A percentile compares a stretch with the other conserved stretches of the same genome.
Evolutionary conservation across 2,888 invertebrate species (phyloP).

Genomic region (Tillus elongatus): DNA sequence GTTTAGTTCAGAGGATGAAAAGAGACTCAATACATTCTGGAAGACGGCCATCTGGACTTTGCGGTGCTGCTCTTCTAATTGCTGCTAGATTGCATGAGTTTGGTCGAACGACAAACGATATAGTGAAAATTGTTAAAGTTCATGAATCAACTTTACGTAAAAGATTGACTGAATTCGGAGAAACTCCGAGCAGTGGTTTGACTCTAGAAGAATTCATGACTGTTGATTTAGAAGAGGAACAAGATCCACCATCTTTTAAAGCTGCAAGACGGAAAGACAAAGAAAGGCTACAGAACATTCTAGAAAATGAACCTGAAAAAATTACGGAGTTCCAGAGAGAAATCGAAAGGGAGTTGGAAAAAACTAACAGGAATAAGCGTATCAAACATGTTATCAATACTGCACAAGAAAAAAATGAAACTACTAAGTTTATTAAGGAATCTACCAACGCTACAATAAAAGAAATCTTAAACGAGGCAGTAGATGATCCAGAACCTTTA

Average conservation of each 20-base stretch:
- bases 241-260: slow-evolving; percentile 93
- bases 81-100: slow-evolving; percentile 91
- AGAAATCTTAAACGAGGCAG: slow-evolving; percentile 34
- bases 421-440: slow-evolving; percentile 42
- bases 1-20: slow-evolving; percentile 95
- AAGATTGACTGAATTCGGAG: slow-evolving; percentile 87
- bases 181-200: slow-evolving; percentile 89
- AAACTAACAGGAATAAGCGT: slow-evolving; percentile 28
- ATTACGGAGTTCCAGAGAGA: slow-evolving; percentile 73
- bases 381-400: no score
- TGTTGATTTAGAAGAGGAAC: slow-evolving; percentile 91
- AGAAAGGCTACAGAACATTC: slow-evolving; percentile 62
- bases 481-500: slow-evolving; percentile 29
- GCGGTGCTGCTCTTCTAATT: slow-evolving; percentile 93
- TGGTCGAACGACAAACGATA: slow-evolving; percentile 73
- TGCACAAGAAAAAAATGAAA: no score
- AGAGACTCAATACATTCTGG: slow-evolving; percentile 96
- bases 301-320: slow-evolving; percentile 54
- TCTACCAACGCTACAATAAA: slow-evolving; percentile 42
- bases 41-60: slow-evolving; percentile 90
- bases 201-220: slow-evolving; percentile 96
- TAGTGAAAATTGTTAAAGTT: slow-evolving; percentile 91
- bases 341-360: slow-evolving; percentile 76
- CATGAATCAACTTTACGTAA: slow-evolving; percentile 89
- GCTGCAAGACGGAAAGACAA: slow-evolving; percentile 82